Base-by-base conservation (phyloP, 2,888 invertebrate genomes). In the Epistrophe eligans region DNA sequence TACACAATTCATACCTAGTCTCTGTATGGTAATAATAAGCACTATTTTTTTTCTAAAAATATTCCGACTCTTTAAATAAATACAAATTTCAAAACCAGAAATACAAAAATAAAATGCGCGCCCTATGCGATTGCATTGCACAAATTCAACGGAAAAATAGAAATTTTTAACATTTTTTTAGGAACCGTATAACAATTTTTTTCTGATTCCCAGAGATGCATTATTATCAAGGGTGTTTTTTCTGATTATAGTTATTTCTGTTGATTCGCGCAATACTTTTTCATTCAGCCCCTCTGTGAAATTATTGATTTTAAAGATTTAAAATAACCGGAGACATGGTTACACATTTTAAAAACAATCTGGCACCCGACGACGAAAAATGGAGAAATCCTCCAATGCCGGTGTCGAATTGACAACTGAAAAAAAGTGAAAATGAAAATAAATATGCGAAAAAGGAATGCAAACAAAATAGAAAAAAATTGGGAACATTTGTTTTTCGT, bases 341-440 rank as follows among this genome's bases (percentile, higher is more conserved):
- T 66, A 13, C 50, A 50, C 19, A 19, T 67, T 67, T 64, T 9
- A 28, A 64, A 45, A 45, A 38, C 32, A 15, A 70, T 43, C n/a
- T 43, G 52, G 28, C 38, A 50, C 17, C 76, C 64, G 74, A 48
- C 48, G 48, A 55, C 24, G 28, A 35, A 4, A 3, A 1, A 1
- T 1, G 15, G 15, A 9, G 0, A 62, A 62, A 62, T 4, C 55
- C 72, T 64, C 40, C 15, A 43, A 17, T 71, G 83, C 83, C 88
- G 88, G 81, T 88, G 89, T 88, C 88, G 87, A 88, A 88, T 57
- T 89, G 88, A 89, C 89, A 89, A 89, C 88, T 89, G 80, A 58
- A 55, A 48, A 52, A 48, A 32, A 19, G 13, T 38, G 19, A 38
- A 67, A 52, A 38, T 38, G 66, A 58, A 66, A 19, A 32, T 38